Conservation (phyloP, 2,888 invertebrate genomes). For the Clanis bilineata region DNA sequence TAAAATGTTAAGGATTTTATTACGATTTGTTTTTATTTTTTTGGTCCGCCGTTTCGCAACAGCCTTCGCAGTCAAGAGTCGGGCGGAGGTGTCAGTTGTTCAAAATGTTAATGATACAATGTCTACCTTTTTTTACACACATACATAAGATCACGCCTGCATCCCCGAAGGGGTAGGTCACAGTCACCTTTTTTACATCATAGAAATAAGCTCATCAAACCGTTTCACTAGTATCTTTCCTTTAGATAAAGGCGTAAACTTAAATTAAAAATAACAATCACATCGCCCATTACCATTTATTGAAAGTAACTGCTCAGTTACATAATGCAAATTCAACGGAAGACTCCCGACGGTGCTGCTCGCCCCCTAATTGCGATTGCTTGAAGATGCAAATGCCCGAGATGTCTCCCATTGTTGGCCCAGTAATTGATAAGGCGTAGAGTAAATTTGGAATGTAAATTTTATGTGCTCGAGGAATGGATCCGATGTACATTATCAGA, state of each 20-base stretch:
- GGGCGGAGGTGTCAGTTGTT: too few relatives aligned
- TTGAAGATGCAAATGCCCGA: constrained; percentile 75
- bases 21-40: too few relatives aligned
- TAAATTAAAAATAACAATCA: neutral
- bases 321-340: constrained; percentile 57
- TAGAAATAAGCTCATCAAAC: too few relatives aligned
- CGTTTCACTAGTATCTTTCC: too few relatives aligned
- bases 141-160: too few relatives aligned
- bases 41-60: too few relatives aligned
- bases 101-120: too few relatives aligned
- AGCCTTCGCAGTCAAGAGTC: too few relatives aligned
- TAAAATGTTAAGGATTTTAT: too few relatives aligned
- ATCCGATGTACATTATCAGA: constrained; percentile 47
- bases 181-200: too few relatives aligned
- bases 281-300: constrained; percentile 37
- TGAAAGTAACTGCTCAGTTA: constrained; percentile 60
- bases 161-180: too few relatives aligned
- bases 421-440: constrained; percentile 79
- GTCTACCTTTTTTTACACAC: too few relatives aligned
- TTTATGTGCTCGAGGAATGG: constrained; percentile 50
- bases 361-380: constrained; percentile 71
- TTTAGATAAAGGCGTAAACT: neutral
- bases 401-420: constrained; percentile 57
- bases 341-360: constrained; percentile 51
- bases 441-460: constrained; percentile 75